Evolutionary conservation across 2,113 vertebrate species (phyloP).

Genomic region (Cyrtonyx montezumae): DNA sequence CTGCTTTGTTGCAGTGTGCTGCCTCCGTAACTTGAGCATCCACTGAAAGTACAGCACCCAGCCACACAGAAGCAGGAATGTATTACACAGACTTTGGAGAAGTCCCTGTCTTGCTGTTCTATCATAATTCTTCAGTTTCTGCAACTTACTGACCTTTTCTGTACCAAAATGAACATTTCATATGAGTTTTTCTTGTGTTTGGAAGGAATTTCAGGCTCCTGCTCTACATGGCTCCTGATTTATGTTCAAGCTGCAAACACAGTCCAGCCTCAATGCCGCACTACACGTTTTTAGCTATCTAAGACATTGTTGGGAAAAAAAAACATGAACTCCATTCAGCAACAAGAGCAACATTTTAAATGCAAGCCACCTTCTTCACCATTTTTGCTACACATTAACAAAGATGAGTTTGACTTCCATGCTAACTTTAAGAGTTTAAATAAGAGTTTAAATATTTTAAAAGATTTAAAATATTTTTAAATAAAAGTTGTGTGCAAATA

Average conservation of each 20-base stretch:
- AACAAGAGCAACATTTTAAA: not conserved
- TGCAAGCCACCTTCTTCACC: not conserved
- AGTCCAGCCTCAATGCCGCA: not conserved
- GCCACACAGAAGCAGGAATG: not conserved
- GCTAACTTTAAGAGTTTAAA: not conserved
- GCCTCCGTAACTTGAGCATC: rapidly evolving
- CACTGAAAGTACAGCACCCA: not conserved
- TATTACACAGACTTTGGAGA: not conserved
- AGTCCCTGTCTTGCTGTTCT: not conserved
- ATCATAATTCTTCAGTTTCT: not conserved
- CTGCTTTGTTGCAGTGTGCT: not conserved
- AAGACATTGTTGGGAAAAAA: not conserved
- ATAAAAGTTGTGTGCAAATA: not conserved
- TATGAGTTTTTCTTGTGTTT: not conserved
- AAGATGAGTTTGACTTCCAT: not conserved
- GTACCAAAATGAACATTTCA: not conserved
- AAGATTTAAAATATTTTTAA: not conserved
- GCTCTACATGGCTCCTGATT: not conserved
- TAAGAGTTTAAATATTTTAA: not conserved
- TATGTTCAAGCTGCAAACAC: not conserved
- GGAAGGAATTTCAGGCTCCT: not conserved
- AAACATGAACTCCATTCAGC: not conserved
- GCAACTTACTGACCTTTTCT: not conserved
- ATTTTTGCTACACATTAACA: not conserved
- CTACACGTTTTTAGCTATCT: not conserved